Conservation (phyloP, 2,113 vertebrate genomes). For the Macquaria ambigua region DNA sequence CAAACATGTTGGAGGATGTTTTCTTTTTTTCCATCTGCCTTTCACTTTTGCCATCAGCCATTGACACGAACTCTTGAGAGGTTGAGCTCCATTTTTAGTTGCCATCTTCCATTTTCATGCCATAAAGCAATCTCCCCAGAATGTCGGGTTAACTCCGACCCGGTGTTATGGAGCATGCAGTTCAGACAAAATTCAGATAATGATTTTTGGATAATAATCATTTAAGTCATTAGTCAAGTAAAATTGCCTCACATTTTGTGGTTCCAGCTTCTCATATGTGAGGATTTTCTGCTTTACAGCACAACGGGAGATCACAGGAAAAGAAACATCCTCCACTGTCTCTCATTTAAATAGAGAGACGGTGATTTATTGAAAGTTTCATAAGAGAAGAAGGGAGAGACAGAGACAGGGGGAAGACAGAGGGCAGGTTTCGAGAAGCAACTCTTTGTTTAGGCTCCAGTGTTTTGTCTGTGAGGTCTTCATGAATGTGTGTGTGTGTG, state of each 20-base stretch:
- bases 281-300: not conserved
- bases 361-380: not conserved
- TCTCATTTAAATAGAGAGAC: not conserved
- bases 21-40: conserved; percentile 1
- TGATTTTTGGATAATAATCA: not conserved
- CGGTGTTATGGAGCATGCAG: not conserved
- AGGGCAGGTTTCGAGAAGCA: conserved; percentile 38
- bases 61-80: not conserved
- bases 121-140: not conserved
- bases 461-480: conserved; percentile 40
- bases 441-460: conserved; percentile 23
- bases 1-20: conserved; percentile 10
- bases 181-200: not conserved
- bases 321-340: not conserved
- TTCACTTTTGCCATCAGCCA: not conserved
- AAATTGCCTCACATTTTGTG: not conserved
- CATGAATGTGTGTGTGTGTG: conserved; percentile 14
- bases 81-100: not conserved
- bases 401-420: not conserved
- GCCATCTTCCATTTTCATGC: not conserved
- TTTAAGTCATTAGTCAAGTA: not conserved
- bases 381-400: conserved; percentile 14
- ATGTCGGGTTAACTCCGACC: not conserved
- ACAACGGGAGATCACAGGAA: not conserved
- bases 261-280: not conserved